Percentiles rank a stretch among this genome's conserved stretches.
These are phyloP conservation scores for Nemopilema nomurai DNA, from an alignment of 30 jellyfish, hydroid and myxozoan genomes.

Conservation along the genomic window DNA sequence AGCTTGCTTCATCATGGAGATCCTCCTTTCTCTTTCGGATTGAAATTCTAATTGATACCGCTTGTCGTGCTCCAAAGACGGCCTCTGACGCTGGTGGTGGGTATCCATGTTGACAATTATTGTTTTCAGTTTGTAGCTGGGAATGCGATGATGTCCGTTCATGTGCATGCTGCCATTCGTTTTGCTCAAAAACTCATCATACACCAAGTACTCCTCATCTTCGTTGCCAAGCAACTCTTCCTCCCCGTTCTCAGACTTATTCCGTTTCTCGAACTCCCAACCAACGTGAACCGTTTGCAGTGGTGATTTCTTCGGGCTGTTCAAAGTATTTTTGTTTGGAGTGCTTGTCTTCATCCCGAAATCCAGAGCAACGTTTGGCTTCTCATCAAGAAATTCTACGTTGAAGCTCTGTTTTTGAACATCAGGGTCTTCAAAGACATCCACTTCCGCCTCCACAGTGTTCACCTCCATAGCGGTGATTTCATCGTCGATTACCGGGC, in stretches of 20 bases:
- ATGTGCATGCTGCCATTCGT: background rate
- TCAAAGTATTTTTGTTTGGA: constrained; percentile 4
- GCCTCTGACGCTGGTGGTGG: constrained; percentile 25
- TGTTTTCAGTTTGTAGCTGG: constrained; percentile 35
- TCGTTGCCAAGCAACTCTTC: constrained; percentile 25
- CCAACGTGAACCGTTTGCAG: constrained; percentile 43
- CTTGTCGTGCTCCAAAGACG: background rate
- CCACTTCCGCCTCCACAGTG: constrained; percentile 27
- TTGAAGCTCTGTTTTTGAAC: constrained; percentile 14
- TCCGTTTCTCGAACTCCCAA: constrained; percentile 44
- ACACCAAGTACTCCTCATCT: constrained; percentile 39
- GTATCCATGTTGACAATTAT: constrained; percentile 49
- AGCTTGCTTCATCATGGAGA: constrained; percentile 7
- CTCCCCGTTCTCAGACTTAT: constrained; percentile 9
- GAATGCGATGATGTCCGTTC: background rate
- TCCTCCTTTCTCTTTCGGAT: constrained; percentile 33
- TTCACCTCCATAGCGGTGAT: constrained; percentile 10
- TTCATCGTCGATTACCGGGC: constrained; percentile 36
- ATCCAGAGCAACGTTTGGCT: constrained; percentile 11
- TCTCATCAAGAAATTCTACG: constrained; percentile 41
- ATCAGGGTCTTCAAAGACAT: background rate
- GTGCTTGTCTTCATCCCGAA: constrained; percentile 41
- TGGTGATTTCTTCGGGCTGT: constrained; percentile 48
- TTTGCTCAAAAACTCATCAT: constrained; percentile 6
- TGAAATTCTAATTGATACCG: constrained; percentile 39